A percentile compares a stretch with the other conserved stretches of the same genome.
Evolutionary conservation across 2,888 invertebrate genomes (phyloP).

Genomic region (Hedya salicella): DNA sequence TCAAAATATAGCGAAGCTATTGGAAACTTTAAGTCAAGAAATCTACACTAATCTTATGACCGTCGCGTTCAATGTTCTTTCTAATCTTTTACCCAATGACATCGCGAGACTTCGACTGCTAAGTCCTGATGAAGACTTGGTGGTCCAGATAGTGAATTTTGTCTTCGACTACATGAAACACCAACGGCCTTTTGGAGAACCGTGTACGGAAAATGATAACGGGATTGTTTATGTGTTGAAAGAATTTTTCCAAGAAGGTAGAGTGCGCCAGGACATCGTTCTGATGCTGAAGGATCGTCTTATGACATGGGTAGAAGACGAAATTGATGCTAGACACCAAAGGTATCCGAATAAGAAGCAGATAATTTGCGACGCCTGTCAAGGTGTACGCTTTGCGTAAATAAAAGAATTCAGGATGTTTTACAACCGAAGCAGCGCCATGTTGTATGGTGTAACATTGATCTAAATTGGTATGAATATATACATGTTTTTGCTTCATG

Average conservation of each 20-base stretch:
- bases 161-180: conserved; percentile 77
- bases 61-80: conserved; percentile 68
- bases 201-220: conserved; percentile 63
- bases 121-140: conserved; percentile 74
- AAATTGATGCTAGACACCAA: conserved; percentile 59
- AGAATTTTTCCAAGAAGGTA: conserved; percentile 78
- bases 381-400: conserved; percentile 66
- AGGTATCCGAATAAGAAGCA: conserved; percentile 64
- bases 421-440: not conserved
- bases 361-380: conserved; percentile 65
- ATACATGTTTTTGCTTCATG: too few relatives aligned
- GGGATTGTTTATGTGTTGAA: conserved; percentile 69
- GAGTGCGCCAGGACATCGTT: conserved; percentile 69
- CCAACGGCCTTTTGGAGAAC: conserved; percentile 69
- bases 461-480: too few relatives aligned
- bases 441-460: not conserved
- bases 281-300: conserved; percentile 65
- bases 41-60: conserved; percentile 74
- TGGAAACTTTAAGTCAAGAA: conserved; percentile 72
- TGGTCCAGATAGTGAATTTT: conserved; percentile 73
- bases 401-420: not conserved
- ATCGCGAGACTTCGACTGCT: conserved; percentile 68
- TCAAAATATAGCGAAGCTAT: conserved; percentile 66
- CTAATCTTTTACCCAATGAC: conserved; percentile 67
- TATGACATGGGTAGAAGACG: conserved; percentile 61